A percentile compares a stretch with the other conserved stretches of the same genome.
phyloP scores from a whole-genome alignment of 2,113 vertebrate genomes.

The Stictonetta naevosa region DNA sequence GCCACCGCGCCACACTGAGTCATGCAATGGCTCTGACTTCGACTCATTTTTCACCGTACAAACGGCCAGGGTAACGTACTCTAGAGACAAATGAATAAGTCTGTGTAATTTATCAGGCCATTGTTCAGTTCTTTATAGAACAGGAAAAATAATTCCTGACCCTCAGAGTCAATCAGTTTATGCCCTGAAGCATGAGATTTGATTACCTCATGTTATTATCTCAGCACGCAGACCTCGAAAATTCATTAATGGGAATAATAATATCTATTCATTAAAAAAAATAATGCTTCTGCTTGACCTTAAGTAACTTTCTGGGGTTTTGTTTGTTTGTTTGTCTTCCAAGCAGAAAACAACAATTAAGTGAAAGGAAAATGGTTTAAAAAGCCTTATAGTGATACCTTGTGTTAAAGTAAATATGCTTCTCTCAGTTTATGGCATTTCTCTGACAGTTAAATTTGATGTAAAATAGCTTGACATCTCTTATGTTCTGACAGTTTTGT shows the following conservation, averaged over 20 bases:
- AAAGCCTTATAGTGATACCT: not conserved
- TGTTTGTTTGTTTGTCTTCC: not conserved
- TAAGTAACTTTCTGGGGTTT: slow-evolving; percentile 18
- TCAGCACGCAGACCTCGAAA: slow-evolving; percentile 15
- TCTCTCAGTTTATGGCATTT: not conserved
- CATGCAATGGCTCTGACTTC: not conserved
- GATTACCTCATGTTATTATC: slow-evolving; percentile 44
- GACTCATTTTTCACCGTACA: rapidly evolving
- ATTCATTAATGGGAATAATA: slow-evolving; percentile 59
- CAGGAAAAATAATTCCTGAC: not conserved
- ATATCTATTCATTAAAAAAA: slow-evolving; percentile 25
- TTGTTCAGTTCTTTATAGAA: not conserved
- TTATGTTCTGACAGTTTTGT: slow-evolving; percentile 15
- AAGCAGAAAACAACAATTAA: slow-evolving; percentile 31
- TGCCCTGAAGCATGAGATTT: slow-evolving; percentile 39
- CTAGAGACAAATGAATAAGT: not conserved
- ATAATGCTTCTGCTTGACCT: slow-evolving; percentile 27
- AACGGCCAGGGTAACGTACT: not conserved
- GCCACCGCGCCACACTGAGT: rapidly evolving
- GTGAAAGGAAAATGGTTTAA: not conserved
- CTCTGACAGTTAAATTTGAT: slow-evolving; percentile 2
- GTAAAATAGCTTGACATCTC: not conserved
- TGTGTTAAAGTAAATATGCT: not conserved
- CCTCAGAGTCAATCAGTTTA: slow-evolving; percentile 30
- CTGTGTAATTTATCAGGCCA: not conserved